Conservation (phyloP, 2,113 vertebrate genomes). For the Apteryx mantelli region DNA sequence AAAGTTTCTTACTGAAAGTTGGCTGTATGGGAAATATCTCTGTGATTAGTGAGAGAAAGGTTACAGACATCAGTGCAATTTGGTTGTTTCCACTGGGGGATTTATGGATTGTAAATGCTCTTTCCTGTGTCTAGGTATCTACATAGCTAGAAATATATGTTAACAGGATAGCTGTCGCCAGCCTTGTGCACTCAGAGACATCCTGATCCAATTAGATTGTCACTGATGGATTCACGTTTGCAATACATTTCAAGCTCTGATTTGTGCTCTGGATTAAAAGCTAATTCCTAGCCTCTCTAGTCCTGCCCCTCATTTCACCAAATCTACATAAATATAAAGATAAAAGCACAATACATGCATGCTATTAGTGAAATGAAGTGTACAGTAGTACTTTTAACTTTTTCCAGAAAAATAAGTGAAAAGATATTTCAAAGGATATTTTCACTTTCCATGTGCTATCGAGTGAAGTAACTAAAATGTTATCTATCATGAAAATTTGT, state of each 20-base stretch:
- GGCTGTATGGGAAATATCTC: neutral
- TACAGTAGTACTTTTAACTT: neutral
- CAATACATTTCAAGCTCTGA: neutral
- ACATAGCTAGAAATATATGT: neutral
- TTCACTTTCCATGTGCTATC: neutral
- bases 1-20: neutral
- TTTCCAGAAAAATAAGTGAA: neutral
- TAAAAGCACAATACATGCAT: neutral
- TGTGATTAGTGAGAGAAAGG: neutral
- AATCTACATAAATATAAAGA: neutral
- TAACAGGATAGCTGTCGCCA: neutral
- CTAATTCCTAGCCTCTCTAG: neutral
- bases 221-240: neutral
- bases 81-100: neutral
- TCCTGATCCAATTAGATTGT: slow-evolving; percentile 7
- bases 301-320: neutral
- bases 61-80: neutral
- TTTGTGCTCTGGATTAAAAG: neutral
- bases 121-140: neutral
- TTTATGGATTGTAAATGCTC: neutral
- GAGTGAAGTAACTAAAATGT: neutral
- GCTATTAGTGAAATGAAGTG: neutral
- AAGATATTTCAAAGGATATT: neutral
- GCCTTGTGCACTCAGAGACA: neutral
- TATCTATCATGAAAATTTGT: neutral